phyloP scores from a whole-genome alignment of 1,140 invertebrate species.

The Plodia interpunctella region DNA sequence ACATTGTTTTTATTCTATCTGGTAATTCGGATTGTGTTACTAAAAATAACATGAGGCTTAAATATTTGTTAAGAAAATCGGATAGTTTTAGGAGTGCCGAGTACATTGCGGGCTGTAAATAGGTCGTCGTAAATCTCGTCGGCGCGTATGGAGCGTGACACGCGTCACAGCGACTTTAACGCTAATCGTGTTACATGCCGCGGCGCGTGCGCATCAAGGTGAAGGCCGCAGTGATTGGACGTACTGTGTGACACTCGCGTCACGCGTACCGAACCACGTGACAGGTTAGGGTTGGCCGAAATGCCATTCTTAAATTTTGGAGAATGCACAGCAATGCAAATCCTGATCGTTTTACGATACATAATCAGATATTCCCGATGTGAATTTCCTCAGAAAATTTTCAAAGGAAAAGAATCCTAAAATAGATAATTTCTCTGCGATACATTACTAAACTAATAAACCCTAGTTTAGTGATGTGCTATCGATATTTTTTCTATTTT shows the following conservation, averaged over 20 bases:
- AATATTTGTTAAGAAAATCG: neutral
- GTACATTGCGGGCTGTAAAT: neutral
- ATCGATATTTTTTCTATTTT: no score
- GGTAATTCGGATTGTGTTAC: no score
- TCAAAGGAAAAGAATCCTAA: no score
- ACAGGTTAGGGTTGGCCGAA: conserved; percentile 16
- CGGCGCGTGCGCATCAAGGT: conserved; percentile 56
- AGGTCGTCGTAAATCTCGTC: neutral
- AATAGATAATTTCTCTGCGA: no score
- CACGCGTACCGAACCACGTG: conserved; percentile 43
- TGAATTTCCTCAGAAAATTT: no score
- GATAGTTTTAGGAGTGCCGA: neutral
- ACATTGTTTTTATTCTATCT: no score
- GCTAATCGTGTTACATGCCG: conserved; percentile 36
- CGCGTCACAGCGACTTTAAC: conserved; percentile 12
- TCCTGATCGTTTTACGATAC: no score
- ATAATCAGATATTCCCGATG: no score
- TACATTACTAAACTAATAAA: no score
- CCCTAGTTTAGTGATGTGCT: no score
- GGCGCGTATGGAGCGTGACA: conserved; percentile 14
- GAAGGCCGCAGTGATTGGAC: conserved; percentile 52
- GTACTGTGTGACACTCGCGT: conserved; percentile 39
- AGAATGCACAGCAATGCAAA: no score
- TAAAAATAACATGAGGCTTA: neutral
- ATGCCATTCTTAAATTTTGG: neutral